These are phyloP conservation scores for Spinibarbus caldwelli DNA, from an alignment of 2,797 vertebrate genomes.

Conservation along the genomic window DNA sequence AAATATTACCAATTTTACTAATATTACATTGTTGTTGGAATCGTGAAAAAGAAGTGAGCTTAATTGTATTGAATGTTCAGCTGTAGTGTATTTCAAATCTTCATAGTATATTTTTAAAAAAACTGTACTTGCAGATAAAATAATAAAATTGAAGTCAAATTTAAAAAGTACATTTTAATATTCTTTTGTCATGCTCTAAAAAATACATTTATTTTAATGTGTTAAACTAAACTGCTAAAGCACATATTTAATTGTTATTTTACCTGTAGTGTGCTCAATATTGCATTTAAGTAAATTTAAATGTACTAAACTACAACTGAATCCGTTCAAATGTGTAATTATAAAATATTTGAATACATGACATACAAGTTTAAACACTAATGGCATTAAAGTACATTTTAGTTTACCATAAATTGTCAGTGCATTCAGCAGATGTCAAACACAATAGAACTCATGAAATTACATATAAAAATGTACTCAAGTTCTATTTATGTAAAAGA, in stretches of 20 bases:
- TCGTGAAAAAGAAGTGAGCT: background rate
- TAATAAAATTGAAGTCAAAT: background rate
- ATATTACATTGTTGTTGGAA: background rate
- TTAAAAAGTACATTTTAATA: too few species aligned
- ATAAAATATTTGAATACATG: background rate
- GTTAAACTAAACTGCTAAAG: too few species aligned
- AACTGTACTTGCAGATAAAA: background rate
- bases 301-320: too few species aligned
- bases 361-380: background rate
- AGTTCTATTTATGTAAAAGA: background rate
- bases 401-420: background rate
- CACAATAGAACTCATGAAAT: background rate
- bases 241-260: too few species aligned
- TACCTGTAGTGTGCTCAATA: too few species aligned
- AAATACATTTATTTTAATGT: too few species aligned
- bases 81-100: too few species aligned
- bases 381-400: background rate
- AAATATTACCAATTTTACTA: background rate
- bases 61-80: too few species aligned
- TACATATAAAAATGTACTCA: background rate
- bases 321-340: background rate
- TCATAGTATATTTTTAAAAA: too few species aligned
- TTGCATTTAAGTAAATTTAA: too few species aligned
- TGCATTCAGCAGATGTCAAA: background rate
- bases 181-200: too few species aligned